These are phyloP conservation scores for Anguilla anguilla DNA, from an alignment of 2,797 vertebrate species.

Conservation along the genomic window DNA sequence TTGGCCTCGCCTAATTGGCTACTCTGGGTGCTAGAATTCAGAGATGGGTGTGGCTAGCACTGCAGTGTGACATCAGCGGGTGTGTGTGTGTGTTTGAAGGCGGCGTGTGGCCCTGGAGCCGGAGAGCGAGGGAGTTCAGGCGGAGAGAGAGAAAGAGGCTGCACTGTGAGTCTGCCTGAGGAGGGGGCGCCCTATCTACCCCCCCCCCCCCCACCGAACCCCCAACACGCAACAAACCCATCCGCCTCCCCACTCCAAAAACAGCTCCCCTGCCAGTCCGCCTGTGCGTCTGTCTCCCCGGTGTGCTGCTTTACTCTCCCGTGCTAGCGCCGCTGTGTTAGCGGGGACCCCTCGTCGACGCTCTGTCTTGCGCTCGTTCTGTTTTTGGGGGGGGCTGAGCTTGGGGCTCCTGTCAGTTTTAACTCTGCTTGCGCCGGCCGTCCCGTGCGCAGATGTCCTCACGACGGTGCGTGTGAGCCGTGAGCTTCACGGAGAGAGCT, in stretches of 20 bases:
- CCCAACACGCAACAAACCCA: neutral
- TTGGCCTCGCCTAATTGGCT: neutral
- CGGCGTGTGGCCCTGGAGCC: constrained; percentile 88
- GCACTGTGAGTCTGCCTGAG: constrained; percentile 81
- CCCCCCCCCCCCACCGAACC: neutral
- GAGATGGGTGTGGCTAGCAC: neutral
- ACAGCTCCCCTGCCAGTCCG: neutral
- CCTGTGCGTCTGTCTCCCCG: neutral
- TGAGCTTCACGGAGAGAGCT: neutral
- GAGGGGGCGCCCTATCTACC: neutral
- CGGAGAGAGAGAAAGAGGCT: constrained; percentile 89
- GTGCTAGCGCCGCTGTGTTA: neutral
- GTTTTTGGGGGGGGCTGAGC: neutral
- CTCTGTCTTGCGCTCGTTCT: neutral
- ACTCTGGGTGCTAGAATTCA: neutral
- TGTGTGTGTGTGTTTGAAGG: constrained; percentile 61
- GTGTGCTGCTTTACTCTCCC: neutral
- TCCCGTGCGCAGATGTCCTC: neutral
- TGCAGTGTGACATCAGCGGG: neutral
- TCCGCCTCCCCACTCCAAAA: neutral
- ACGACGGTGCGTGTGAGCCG: neutral
- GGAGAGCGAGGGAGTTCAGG: constrained; percentile 86
- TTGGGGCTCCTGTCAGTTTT: neutral
- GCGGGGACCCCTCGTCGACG: neutral
- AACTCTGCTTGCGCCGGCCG: no score